Evolutionary conservation across 2,888 invertebrate species (phyloP).

Genomic region (Chymomyza amoena): DNA sequence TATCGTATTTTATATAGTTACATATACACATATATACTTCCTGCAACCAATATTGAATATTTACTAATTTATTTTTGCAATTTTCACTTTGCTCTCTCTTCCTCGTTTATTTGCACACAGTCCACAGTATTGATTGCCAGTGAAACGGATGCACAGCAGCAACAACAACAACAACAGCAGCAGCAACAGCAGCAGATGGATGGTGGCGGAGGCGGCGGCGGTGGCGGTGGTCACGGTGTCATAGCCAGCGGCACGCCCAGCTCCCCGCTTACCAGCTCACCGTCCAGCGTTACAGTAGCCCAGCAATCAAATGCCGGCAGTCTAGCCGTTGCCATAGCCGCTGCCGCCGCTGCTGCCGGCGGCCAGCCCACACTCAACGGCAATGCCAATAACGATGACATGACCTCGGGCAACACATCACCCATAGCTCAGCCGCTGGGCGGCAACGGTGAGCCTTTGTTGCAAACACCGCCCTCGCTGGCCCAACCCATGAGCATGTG

Average conservation of each 20-base stretch:
- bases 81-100: constrained; percentile 34
- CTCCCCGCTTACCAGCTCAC: constrained; percentile 63
- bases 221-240: constrained; percentile 21
- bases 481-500: constrained; percentile 50
- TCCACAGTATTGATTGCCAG: constrained; percentile 80
- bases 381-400: constrained; percentile 44
- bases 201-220: constrained; percentile 38
- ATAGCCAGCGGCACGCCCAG: constrained; percentile 53
- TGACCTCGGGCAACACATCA: constrained; percentile 62
- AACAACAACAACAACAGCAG: constrained; percentile 40
- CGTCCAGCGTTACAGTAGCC: constrained; percentile 62
- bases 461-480: constrained; percentile 57
- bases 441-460: constrained; percentile 53
- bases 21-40: too few relatives aligned
- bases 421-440: constrained; percentile 47
- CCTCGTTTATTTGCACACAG: constrained; percentile 51
- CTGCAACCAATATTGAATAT: constrained; percentile 28
- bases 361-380: constrained; percentile 48
- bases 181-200: constrained; percentile 57
- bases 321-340: constrained; percentile 41
- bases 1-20: too few relatives aligned
- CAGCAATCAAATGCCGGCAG: constrained; percentile 48
- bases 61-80: constrained; percentile 15
- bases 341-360: constrained; percentile 43
- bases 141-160: constrained; percentile 80